A percentile compares a stretch with the other conserved stretches of the same genome.
Conservation (phyloP, 2,113 vertebrate genomes). For the Strix aluco region DNA sequence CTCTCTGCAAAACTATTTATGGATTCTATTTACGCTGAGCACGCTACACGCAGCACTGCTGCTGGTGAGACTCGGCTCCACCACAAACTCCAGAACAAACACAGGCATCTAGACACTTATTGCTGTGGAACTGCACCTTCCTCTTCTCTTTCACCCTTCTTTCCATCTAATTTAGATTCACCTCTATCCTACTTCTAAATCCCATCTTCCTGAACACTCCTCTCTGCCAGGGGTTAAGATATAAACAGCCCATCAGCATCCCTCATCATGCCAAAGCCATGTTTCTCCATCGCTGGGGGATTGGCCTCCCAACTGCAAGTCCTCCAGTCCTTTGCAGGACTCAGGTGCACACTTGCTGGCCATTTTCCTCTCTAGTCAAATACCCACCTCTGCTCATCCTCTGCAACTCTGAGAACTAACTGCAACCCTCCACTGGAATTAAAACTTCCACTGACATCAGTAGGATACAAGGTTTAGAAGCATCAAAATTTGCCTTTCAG, state of each 20-base stretch:
- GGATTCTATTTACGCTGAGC: constrained; percentile 17
- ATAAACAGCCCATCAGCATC: not conserved
- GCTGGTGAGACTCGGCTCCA: not conserved
- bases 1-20: constrained; percentile 16
- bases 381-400: not conserved
- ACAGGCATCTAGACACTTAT: not conserved
- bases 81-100: constrained; percentile 31
- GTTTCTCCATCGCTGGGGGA: not conserved
- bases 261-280: not conserved
- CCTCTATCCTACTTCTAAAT: not conserved
- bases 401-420: not conserved
- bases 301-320: not conserved
- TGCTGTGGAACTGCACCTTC: not conserved
- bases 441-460: not conserved
- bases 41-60: not conserved
- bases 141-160: not conserved
- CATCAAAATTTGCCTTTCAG: not conserved
- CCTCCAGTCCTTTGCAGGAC: not conserved
- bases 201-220: not conserved
- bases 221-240: not conserved
- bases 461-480: not conserved
- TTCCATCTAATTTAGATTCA: not conserved
- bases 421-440: not conserved
- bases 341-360: not conserved
- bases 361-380: not conserved